Conservation (phyloP, 2,113 vertebrate genomes). For the Syngnathoides biaculeatus region DNA sequence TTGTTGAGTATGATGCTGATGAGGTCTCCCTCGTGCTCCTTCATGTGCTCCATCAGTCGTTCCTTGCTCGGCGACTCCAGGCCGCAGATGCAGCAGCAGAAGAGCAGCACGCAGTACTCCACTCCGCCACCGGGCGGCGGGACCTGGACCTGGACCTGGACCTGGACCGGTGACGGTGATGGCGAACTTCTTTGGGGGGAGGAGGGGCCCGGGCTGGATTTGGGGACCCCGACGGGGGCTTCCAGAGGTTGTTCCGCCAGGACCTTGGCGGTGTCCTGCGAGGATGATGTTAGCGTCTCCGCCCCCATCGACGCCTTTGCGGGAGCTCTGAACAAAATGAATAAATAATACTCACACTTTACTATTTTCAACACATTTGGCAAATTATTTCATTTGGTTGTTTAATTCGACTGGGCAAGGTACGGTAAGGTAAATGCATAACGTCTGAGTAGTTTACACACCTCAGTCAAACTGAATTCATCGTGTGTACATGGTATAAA, state of each 20-base stretch:
- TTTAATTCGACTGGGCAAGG: no score
- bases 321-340: background rate
- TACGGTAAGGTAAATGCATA: no score
- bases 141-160: conserved; percentile 28
- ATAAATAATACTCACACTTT: background rate
- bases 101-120: conserved; percentile 91
- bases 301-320: conserved; percentile 30
- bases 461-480: no score
- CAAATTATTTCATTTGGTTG: no score
- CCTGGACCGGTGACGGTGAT: conserved; percentile 30
- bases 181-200: conserved; percentile 33
- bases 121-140: conserved; percentile 43
- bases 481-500: no score
- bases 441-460: no score
- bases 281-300: conserved; percentile 40
- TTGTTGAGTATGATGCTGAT: conserved; percentile 97
- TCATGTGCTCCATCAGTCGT: conserved; percentile 96
- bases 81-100: conserved; percentile 97
- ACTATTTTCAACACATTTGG: no score
- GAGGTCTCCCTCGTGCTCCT: conserved; percentile 96
- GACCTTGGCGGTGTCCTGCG: conserved; percentile 61
- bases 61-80: conserved; percentile 97
- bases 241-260: conserved; percentile 49
- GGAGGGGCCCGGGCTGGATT: conserved; percentile 19
- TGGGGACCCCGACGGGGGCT: background rate